Evolutionary conservation across 2,888 invertebrate genomes (phyloP).

Genomic region (Pandemis cinnamomeana): DNA sequence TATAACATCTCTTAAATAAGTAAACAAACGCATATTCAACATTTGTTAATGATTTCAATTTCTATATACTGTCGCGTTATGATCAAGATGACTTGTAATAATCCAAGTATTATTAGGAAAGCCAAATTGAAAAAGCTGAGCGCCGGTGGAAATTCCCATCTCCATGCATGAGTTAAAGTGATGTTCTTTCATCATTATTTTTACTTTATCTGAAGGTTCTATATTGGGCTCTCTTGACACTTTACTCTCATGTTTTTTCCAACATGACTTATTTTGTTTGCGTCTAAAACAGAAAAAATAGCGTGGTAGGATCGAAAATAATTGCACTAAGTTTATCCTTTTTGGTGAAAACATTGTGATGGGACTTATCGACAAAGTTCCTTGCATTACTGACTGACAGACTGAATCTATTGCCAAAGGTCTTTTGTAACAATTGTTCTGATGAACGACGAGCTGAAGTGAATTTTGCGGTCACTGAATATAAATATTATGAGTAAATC

Average conservation of each 20-base stretch:
- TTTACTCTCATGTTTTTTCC: background rate
- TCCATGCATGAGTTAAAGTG: conserved; percentile 8
- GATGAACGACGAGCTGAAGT: background rate
- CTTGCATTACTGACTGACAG: too few species aligned
- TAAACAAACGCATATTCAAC: background rate
- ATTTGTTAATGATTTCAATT: background rate
- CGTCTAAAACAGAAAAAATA: background rate
- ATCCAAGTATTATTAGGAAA: background rate
- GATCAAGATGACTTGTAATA: conserved; percentile 4
- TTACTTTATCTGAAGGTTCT: background rate
- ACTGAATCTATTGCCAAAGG: too few species aligned
- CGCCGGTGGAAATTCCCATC: conserved; percentile 8
- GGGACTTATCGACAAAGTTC: too few species aligned
- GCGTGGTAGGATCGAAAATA: too few species aligned
- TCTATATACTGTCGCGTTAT: background rate
- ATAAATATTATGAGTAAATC: background rate
- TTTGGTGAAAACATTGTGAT: too few species aligned
- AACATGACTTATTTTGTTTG: background rate
- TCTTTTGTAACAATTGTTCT: background rate
- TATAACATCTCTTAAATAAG: background rate
- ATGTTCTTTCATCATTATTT: conserved; percentile 3
- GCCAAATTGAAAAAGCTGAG: conserved; percentile 13
- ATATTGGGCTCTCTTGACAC: background rate
- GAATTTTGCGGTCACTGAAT: background rate
- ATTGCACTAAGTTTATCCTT: too few species aligned